phyloP scores from a whole-genome alignment of 2,888 invertebrate genomes.

The Gerris lacustris region DNA sequence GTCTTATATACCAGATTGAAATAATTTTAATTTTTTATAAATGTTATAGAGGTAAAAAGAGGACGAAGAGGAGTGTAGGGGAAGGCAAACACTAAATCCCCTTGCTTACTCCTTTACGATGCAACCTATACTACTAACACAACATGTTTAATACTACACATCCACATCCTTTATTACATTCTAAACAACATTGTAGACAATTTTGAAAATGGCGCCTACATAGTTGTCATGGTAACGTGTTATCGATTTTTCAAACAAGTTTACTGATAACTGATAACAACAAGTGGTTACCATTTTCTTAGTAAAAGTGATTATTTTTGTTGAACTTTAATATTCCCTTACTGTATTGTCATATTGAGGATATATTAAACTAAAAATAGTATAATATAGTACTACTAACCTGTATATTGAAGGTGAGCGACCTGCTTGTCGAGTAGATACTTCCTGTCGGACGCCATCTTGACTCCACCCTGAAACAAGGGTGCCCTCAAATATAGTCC shows the following conservation, averaged over 20 bases:
- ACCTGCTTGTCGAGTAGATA: slow-evolving; percentile 25
- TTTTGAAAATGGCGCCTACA: neutral
- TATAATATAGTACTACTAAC: slow-evolving; percentile 9
- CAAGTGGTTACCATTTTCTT: neutral
- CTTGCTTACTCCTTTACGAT: too few species aligned
- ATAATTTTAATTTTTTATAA: too few species aligned
- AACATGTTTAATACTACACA: too few species aligned
- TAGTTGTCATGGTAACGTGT: neutral
- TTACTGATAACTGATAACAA: neutral
- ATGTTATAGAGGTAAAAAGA: too few species aligned
- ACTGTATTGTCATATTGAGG: neutral
- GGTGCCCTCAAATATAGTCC: neutral
- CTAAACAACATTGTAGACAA: too few species aligned
- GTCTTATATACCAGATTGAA: too few species aligned
- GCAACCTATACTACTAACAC: too few species aligned
- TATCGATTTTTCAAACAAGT: neutral
- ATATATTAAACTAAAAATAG: neutral
- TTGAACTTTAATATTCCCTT: neutral
- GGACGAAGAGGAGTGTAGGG: too few species aligned
- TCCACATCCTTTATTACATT: too few species aligned
- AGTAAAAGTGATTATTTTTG: neutral
- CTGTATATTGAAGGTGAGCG: slow-evolving; percentile 23
- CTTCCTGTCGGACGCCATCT: slow-evolving; percentile 18
- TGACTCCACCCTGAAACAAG: slow-evolving; percentile 9
- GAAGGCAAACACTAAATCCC: too few species aligned